Evolutionary conservation across 2,888 invertebrate genomes (phyloP), one percentile per base, ranked within the genome.

Genomic region (Pyrgus malvae): DNA sequence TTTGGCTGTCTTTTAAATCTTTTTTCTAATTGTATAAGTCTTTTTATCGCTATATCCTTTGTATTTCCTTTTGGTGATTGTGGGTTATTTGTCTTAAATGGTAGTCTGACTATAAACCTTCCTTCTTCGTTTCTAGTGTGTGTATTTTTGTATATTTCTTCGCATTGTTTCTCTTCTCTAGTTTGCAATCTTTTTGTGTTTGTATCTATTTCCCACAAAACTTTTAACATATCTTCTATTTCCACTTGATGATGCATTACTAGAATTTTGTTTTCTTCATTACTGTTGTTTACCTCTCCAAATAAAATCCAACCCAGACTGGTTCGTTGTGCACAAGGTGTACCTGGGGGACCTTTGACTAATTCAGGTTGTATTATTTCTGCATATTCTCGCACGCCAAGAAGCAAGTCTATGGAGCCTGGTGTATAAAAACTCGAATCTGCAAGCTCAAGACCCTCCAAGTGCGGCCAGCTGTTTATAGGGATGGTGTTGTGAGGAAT

Each of bases 281-380:
- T 45, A 11, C n/a, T n/a, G 2, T 48, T 14, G 14, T 50, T n/a
- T 21, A 58, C 38, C 37, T 57, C 46, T 41, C 64, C 66, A 16
- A 33, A 33, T 33, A 33, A 33, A 33, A 33, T 33, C 33, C 33
- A 33, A 8, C 33, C 33, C 3, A 66, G 60, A 45, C 27, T 59
- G 6, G 62, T 66, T 50, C 57, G 54, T 17, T 66, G 66, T 4
- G 67, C 66, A 35, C 60, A 57, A 16, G 60, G 60, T 4, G 61
- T 41, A 3, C 61, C 62, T 21, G 57, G 56, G 14, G 63, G 61
- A 41, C 63, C 60, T 33, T 60, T 62, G 48, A 65, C 61, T 21
- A 63, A 3, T 9, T 57, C 48, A 2, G 41, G 3, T 55, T 58
- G 41, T 14, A 64, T 1, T 23, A 63, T 64, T 23, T 59, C 42